Evolutionary conservation across 2,797 vertebrate genomes (phyloP), one percentile per base, ranked within the genome.

Genomic region (Gambelia wislizenii): DNA sequence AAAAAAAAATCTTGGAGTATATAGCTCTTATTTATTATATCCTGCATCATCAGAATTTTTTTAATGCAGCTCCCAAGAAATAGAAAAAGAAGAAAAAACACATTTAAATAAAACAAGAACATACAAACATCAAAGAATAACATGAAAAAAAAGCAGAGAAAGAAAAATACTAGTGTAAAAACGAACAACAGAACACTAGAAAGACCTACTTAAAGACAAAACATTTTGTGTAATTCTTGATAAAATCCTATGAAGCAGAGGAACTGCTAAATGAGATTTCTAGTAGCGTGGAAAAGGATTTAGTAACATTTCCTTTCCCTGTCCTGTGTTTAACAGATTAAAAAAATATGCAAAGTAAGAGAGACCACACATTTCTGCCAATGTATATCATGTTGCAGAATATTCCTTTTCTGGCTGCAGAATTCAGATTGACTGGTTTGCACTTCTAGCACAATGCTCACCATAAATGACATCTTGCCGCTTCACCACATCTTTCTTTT

Each of bases 391-490:
- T 18, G 16, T 36, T 27, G 54, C 74, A 86, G 56, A 77, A 77
- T n/a, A 27, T 39, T 25, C 8, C 4, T 22, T 20, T 39, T 76
- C 54, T 64, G 56, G 39, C 27, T 42, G 33, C 30, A 49, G 79
- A 49, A 61, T 49, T 75, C 14, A 83, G 44, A 30, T 12, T 13
- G 1, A 36, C 7, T 1, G 25, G 59, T 8, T 77, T 3, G 20
- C 9, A 33, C 39, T 13, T 20, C 14, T 44, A 36, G n/a, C 52
- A 33, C 89, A 89, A 75, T 6, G n/a, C 96, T 97, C 93, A 99
- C 99, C 99, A 0, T 99, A 99, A 94, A 99, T 99, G 84, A 99
- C 98, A 83, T 99, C 98, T 92, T 99, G 99, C 83, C 98, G 98
- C 96, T 99, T 99, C 90, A 99, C 97, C 93, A 97, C 94, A 47